A percentile compares a stretch with the other conserved stretches of the same genome.
Conservation (phyloP, 1,140 invertebrate genomes). For the Mylabris phalerata region DNA sequence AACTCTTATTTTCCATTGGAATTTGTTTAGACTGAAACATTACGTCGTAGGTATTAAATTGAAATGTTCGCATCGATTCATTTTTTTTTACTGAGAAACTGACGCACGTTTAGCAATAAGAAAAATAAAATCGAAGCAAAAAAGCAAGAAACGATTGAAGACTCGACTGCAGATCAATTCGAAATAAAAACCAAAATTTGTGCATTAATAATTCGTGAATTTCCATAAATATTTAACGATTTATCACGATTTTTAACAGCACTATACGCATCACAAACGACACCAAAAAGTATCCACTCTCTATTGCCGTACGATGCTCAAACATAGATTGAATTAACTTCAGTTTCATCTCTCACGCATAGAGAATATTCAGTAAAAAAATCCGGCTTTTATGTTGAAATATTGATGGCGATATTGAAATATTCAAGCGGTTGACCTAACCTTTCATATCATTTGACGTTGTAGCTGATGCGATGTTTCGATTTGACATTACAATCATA, state of each 20-base stretch:
- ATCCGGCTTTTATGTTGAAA: conserved; percentile 25
- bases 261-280: conserved; percentile 24
- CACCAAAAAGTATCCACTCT: conserved; percentile 23
- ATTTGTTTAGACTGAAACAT: conserved; percentile 22
- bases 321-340: conserved; percentile 31
- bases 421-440: conserved; percentile 30
- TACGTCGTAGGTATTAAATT: conserved; percentile 23
- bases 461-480: conserved; percentile 14
- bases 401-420: conserved; percentile 29
- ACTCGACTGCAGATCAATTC: no score
- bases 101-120: neutral
- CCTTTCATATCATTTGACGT: conserved; percentile 18
- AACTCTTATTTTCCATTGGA: conserved; percentile 20
- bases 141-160: no score
- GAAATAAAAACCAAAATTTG: conserved; percentile 16
- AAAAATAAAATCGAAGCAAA: no score
- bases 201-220: conserved; percentile 19
- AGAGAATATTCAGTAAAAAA: conserved; percentile 22
- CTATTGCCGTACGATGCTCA: conserved; percentile 12
- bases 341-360: conserved; percentile 22
- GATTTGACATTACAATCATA: conserved; percentile 18
- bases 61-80: conserved; percentile 28
- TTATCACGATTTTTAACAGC: conserved; percentile 23
- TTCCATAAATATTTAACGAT: conserved; percentile 27
- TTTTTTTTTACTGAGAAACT: conserved; percentile 15